Evolutionary conservation across 2,888 invertebrate species (phyloP).

Genomic region (Rapana venosa): DNA sequence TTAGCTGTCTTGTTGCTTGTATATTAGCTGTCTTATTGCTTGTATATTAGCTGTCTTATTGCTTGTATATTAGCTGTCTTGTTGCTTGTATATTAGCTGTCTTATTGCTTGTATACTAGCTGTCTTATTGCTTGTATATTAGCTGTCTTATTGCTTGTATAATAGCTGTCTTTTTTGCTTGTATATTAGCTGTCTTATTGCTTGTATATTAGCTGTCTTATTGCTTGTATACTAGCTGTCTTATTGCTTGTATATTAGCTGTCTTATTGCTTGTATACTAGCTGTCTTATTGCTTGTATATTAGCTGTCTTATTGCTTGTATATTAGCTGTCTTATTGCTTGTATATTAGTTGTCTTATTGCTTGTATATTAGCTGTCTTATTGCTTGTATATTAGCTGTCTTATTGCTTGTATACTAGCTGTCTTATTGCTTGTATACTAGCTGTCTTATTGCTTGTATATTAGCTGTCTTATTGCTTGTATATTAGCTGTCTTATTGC

Average conservation of each 20-base stretch:
- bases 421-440: background rate
- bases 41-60: background rate
- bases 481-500: background rate
- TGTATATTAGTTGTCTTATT: background rate
- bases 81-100: no score
- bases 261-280: background rate
- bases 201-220: background rate
- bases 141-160: background rate
- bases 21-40: background rate
- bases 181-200: background rate
- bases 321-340: background rate
- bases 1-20: background rate
- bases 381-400: background rate
- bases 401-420: background rate
- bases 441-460: background rate
- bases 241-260: background rate
- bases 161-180: background rate
- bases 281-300: background rate
- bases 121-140: background rate
- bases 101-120: background rate
- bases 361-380: background rate
- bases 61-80: background rate
- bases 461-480: background rate
- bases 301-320: background rate
- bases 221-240: background rate